phyloP scores from a whole-genome alignment of 2,888 invertebrate species.

The Polyommatus iphigenia region DNA sequence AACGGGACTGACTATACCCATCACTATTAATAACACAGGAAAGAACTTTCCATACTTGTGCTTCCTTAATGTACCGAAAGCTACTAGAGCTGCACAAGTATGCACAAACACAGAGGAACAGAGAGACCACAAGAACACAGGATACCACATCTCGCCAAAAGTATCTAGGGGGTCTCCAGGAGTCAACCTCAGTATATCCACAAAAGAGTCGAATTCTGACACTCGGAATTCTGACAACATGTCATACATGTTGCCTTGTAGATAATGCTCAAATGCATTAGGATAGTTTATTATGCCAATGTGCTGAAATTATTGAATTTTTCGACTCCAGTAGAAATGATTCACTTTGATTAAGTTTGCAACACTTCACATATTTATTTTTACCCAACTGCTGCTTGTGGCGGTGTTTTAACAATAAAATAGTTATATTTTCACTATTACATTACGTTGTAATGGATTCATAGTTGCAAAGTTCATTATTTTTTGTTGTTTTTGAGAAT shows the following conservation, averaged over 20 bases:
- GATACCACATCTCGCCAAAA: slow-evolving; percentile 97
- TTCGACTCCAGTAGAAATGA: slow-evolving; percentile 8
- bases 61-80: slow-evolving; percentile 94
- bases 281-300: slow-evolving; percentile 55
- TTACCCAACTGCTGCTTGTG: neutral
- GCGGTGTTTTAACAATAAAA: neutral
- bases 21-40: slow-evolving; percentile 91
- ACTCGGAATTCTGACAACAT: slow-evolving; percentile 80
- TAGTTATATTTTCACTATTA: neutral
- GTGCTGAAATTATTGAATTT: slow-evolving; percentile 16
- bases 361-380: neutral
- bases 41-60: slow-evolving; percentile 97
- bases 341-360: neutral
- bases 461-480: neutral
- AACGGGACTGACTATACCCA: slow-evolving; percentile 94
- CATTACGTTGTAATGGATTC: neutral
- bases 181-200: slow-evolving; percentile 84
- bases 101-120: slow-evolving; percentile 97
- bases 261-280: slow-evolving; percentile 68
- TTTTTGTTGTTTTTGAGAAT: slow-evolving; percentile 7
- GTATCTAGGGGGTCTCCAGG: slow-evolving; percentile 84
- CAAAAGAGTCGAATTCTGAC: slow-evolving; percentile 84
- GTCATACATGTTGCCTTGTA: slow-evolving; percentile 77
- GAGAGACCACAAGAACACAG: slow-evolving; percentile 96
- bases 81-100: slow-evolving; percentile 93